Evolutionary conservation across 1,140 invertebrate species (phyloP), one percentile per base, ranked within the genome.

Genomic region (Bombus confusus): DNA sequence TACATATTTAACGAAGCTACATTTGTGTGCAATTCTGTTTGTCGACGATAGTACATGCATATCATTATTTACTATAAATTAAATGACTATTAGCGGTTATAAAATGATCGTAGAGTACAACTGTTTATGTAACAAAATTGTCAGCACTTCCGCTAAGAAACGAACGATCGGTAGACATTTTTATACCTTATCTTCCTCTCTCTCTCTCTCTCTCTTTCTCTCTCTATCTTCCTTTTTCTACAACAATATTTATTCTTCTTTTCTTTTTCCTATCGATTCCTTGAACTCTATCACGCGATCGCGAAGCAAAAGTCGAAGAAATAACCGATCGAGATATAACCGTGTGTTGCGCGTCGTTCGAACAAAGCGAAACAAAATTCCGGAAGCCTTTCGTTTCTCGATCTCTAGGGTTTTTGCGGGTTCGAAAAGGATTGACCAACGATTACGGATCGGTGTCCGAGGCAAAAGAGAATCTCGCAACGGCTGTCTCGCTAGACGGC

Each of bases 41-140:
- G 6, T 25, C 68, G 15, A 72, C 66, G 25, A 37, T 69, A 88
- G 68, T 69, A 57, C 47, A 78, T 57, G 87, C 85, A 75, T 79
- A 88, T 57, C 83, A 86, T 88, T 86, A 88, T 89, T 71, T 78
- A 47, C 39, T 47, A 86, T 80, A 88, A 89, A 86, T 89, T 83
- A 37, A 83, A 68, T 47, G 87, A 73, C 34, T 68, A 41, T 28
- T 69, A 59, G 71, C 43, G 15, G 12, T 12, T 3, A 13, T 13
- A 1, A 62, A 62, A 37, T 43, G 71, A 80, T 88, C 57, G 80
- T 76, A 77, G 68, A 77, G 18, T 43, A 39, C 41, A 68, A 28
- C 15, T 9, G 22, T 59, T 80, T 85, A 31, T 52, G 31, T 34
- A 85, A 85, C 68, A 10, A 80, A 39, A 64, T 64, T 37, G 47